Percentiles rank a stretch among this genome's conserved stretches.
phyloP scores from a whole-genome alignment of 2,797 vertebrate species.

The Halcyon smyrnensis region DNA sequence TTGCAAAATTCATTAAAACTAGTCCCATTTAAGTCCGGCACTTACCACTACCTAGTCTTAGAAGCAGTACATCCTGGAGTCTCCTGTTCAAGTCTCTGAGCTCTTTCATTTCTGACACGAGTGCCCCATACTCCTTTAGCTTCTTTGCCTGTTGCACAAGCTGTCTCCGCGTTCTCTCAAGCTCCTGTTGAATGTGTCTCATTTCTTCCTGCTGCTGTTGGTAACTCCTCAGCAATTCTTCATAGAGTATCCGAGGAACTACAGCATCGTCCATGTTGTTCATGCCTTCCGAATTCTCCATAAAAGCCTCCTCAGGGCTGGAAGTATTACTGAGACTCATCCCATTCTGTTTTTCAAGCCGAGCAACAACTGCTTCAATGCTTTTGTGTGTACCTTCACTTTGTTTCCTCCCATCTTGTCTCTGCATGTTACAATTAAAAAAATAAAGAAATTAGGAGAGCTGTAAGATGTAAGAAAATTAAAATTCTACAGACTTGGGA shows the following conservation, averaged over 20 bases:
- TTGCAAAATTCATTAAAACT: slow-evolving; percentile 58
- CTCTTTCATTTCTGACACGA: slow-evolving; percentile 98
- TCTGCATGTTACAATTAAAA: slow-evolving; percentile 71
- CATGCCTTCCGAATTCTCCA: slow-evolving; percentile 86
- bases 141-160: slow-evolving; percentile 99
- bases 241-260: slow-evolving; percentile 94
- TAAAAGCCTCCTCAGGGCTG: slow-evolving; percentile 85
- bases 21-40: slow-evolving; percentile 65
- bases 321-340: slow-evolving; percentile 88
- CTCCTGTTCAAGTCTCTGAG: slow-evolving; percentile 98
- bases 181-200: slow-evolving; percentile 95
- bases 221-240: slow-evolving; percentile 96
- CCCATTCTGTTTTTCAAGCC: slow-evolving; percentile 89
- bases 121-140: slow-evolving; percentile 95
- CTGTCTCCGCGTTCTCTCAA: slow-evolving; percentile 95
- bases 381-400: slow-evolving; percentile 89
- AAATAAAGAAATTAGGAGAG: slow-evolving; percentile 13
- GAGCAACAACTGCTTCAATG: slow-evolving; percentile 96
- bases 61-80: slow-evolving; percentile 96
- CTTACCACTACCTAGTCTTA: slow-evolving; percentile 97
- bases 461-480: neutral
- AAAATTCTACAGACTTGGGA: neutral
- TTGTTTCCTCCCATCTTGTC: slow-evolving; percentile 82
- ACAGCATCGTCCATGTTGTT: slow-evolving; percentile 84
- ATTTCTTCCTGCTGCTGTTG: slow-evolving; percentile 98